Conservation (phyloP, 2,797 vertebrate genomes). For the Pogoniulus pusillus region DNA sequence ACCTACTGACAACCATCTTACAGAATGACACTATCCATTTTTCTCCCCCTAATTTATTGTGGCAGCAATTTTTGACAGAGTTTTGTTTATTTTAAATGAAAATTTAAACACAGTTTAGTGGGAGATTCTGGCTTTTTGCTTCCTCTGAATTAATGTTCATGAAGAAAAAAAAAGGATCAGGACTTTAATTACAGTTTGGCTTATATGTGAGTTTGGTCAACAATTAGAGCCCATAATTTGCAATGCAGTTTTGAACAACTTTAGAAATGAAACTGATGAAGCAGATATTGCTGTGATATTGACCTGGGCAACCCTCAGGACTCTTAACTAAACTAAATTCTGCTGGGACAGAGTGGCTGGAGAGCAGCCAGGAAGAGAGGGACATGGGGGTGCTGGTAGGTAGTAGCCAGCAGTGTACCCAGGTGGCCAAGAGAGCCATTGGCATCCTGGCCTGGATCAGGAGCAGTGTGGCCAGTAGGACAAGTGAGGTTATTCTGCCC, state of each 20-base stretch:
- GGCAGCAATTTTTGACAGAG: neutral
- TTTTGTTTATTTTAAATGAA: neutral
- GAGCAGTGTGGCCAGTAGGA: no score
- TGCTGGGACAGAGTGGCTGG: no score
- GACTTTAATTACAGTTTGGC: neutral
- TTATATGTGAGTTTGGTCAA: neutral
- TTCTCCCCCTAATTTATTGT: neutral
- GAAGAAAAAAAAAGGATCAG: neutral
- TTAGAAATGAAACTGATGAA: neutral
- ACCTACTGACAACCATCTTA: neutral
- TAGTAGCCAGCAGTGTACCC: no score
- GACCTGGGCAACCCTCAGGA: neutral
- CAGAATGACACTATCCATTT: neutral
- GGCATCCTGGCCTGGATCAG: no score
- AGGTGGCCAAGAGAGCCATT: no score
- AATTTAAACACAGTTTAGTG: neutral
- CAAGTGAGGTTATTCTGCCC: no score
- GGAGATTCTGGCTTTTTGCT: neutral
- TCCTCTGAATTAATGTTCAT: neutral
- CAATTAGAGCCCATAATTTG: neutral
- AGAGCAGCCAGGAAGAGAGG: no score
- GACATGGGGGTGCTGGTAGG: no score
- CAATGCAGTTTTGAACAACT: neutral
- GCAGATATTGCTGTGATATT: neutral
- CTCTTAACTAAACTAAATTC: no score